phyloP scores from a whole-genome alignment of 2,797 vertebrate species.

The Cuculus canorus region DNA sequence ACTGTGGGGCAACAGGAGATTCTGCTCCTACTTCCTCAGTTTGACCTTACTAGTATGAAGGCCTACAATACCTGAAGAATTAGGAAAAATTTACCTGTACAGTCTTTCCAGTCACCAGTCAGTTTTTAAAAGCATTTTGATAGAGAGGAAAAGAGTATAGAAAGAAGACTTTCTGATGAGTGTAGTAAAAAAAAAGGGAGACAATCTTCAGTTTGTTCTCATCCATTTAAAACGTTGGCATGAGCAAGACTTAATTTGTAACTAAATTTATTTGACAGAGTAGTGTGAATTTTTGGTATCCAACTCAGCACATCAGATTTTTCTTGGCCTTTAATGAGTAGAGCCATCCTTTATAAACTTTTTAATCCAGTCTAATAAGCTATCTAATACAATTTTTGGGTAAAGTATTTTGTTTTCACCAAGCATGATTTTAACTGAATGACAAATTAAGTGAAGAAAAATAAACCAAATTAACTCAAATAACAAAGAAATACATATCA shows the following conservation, averaged over 20 bases:
- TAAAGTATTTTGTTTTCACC: background rate
- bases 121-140: background rate
- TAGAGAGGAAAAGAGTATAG: background rate
- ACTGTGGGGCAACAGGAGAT: background rate
- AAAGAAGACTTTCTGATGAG: background rate
- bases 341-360: background rate
- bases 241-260: background rate
- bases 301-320: background rate
- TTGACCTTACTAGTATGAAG: background rate
- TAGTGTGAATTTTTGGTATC: background rate
- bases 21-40: background rate
- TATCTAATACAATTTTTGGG: background rate
- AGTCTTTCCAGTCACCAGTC: background rate
- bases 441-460: background rate
- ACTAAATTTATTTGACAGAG: background rate
- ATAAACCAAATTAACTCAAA: constrained; percentile 6
- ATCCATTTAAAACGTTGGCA: background rate
- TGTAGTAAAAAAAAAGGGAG: background rate
- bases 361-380: background rate
- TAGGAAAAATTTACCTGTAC: background rate
- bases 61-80: background rate
- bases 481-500: background rate
- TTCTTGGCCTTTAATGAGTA: background rate
- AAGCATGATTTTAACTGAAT: background rate
- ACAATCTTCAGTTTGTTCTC: background rate